Evolutionary conservation across 2,113 vertebrate species (phyloP).

Genomic region (Coptodon rendalli): DNA sequence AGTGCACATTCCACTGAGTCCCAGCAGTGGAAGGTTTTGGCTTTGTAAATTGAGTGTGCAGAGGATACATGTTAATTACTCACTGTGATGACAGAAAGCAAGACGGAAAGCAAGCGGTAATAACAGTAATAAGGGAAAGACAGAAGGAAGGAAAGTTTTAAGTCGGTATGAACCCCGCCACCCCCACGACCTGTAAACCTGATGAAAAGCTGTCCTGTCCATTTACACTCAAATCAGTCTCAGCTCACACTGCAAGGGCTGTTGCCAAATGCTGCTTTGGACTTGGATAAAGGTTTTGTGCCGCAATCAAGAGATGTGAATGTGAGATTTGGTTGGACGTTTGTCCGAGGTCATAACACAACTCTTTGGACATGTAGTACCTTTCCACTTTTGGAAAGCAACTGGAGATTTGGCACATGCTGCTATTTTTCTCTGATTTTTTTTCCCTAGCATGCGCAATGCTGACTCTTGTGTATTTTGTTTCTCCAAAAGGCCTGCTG

Average conservation of each 20-base stretch:
- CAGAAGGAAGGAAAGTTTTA: neutral
- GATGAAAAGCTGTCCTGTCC: neutral
- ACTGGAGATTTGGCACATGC: neutral
- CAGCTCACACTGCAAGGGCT: neutral
- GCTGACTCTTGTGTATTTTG: neutral
- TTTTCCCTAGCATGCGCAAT: neutral
- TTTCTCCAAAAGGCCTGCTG: neutral
- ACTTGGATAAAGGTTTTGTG: neutral
- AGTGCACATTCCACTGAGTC: conserved; percentile 11
- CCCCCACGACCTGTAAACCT: neutral
- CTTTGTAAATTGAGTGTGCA: conserved; percentile 1
- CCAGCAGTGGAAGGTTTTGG: conserved; percentile 8
- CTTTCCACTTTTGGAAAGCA: conserved; percentile 3
- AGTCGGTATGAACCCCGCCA: neutral
- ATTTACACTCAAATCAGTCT: neutral
- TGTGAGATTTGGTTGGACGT: neutral
- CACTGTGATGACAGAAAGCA: neutral
- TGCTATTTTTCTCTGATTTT: neutral
- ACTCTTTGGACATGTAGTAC: neutral
- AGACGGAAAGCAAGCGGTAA: accelerated
- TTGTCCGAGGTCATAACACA: neutral
- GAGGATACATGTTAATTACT: conserved; percentile 20
- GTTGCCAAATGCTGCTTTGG: conserved; percentile 1
- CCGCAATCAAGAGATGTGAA: conserved; percentile 20
- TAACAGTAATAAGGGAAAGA: neutral